These are phyloP conservation scores for Pituophis catenifer DNA, from an alignment of 2,113 vertebrate species.

Conservation along the genomic window DNA sequence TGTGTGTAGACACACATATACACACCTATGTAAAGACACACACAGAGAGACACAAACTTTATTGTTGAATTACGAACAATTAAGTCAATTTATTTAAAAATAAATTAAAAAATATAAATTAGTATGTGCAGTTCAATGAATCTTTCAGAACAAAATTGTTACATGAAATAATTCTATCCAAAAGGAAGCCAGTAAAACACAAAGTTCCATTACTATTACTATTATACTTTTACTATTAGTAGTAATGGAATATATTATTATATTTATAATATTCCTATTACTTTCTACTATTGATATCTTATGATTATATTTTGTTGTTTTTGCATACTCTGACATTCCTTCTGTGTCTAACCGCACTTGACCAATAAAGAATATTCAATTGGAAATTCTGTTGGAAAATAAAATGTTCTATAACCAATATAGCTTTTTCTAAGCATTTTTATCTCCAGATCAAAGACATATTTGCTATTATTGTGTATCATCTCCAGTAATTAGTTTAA, in stretches of 20 bases:
- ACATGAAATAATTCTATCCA: background rate
- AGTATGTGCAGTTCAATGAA: background rate
- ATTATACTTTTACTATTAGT: too few species aligned
- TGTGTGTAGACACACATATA: background rate
- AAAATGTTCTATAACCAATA: background rate
- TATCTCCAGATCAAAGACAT: background rate
- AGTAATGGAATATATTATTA: too few species aligned
- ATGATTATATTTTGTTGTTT: background rate
- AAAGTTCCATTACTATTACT: background rate
- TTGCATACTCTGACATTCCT: background rate
- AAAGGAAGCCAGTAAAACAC: background rate
- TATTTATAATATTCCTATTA: background rate
- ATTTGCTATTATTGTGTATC: background rate
- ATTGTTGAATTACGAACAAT: background rate
- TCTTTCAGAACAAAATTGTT: background rate
- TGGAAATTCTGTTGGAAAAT: background rate
- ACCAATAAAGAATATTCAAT: background rate
- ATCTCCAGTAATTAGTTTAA: background rate
- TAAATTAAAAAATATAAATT: background rate
- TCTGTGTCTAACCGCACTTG: background rate
- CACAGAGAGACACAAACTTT: background rate
- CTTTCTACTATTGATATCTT: background rate
- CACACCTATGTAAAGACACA: background rate
- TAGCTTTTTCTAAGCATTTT: background rate
- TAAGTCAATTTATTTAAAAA: background rate